These are phyloP conservation scores for Imbricaverruca yamaguchii DNA, from an alignment of 2,888 invertebrate species.

Conservation along the genomic window DNA sequence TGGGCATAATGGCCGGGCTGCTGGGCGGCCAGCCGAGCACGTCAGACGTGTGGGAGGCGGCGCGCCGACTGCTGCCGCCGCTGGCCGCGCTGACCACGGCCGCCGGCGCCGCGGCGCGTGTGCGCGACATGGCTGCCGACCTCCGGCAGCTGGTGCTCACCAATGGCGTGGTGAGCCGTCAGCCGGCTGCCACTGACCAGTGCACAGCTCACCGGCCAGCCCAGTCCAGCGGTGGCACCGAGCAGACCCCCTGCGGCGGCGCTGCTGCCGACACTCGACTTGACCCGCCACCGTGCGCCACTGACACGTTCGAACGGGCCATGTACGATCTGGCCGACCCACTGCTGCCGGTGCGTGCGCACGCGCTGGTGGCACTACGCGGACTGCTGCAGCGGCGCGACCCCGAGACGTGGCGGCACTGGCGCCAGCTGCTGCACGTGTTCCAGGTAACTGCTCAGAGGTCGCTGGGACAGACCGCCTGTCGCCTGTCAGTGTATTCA, in stretches of 20 bases:
- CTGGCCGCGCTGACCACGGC: not conserved
- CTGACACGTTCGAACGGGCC: slow-evolving; percentile 48
- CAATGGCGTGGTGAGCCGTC: not conserved
- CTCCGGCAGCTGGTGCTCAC: slow-evolving; percentile 1
- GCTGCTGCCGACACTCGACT: no score
- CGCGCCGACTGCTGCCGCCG: not conserved
- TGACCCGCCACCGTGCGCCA: not conserved
- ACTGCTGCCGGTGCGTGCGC: slow-evolving; percentile 68
- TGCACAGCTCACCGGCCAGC: not conserved
- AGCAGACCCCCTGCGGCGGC: no score
- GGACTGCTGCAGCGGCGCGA: slow-evolving; percentile 62
- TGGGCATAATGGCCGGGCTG: not conserved
- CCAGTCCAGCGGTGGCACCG: not conserved
- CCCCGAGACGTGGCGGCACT: slow-evolving; percentile 54
- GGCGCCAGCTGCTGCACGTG: slow-evolving; percentile 58
- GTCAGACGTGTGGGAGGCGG: not conserved
- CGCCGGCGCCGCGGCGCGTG: no score
- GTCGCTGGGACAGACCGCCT: slow-evolving; percentile 26
- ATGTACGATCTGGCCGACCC: slow-evolving; percentile 60
- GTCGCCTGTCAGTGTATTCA: no score
- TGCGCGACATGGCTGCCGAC: not conserved
- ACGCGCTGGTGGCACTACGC: slow-evolving; percentile 64
- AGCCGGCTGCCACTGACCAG: not conserved
- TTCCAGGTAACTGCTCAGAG: slow-evolving; percentile 53
- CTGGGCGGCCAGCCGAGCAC: not conserved